phyloP scores from a whole-genome alignment of 2,888 invertebrate species.

The Caenorhabditis macrosperma region DNA sequence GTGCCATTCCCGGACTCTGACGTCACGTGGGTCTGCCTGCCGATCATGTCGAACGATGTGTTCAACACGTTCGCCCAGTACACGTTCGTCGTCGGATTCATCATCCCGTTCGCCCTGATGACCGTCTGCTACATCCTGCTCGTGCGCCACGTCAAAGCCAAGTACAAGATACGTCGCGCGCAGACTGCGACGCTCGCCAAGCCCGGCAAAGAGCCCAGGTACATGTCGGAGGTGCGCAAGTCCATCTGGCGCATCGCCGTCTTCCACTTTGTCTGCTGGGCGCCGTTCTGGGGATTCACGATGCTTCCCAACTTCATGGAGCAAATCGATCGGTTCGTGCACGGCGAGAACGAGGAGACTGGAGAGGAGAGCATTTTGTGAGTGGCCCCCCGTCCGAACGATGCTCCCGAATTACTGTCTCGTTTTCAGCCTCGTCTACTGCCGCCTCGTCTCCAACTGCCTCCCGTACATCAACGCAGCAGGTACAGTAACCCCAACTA shows the following conservation, averaged over 20 bases:
- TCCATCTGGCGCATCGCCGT: constrained; percentile 75
- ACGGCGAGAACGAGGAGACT: constrained; percentile 29
- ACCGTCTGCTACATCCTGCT: constrained; percentile 73
- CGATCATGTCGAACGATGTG: constrained; percentile 58
- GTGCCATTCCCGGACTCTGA: constrained; percentile 23
- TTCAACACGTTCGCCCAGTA: constrained; percentile 70
- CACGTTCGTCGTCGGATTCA: constrained; percentile 71
- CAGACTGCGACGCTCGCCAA: constrained; percentile 35
- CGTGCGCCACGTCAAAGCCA: constrained; percentile 73
- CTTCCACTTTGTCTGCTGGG: constrained; percentile 77
- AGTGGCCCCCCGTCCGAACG: neutral
- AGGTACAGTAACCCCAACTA: constrained; percentile 51
- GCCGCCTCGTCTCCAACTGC: constrained; percentile 71
- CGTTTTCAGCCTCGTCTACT: constrained; percentile 59
- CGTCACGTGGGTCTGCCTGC: constrained; percentile 59
- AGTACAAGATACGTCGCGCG: constrained; percentile 67
- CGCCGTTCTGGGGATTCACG: constrained; percentile 73
- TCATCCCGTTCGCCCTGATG: constrained; percentile 74
- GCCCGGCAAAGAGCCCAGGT: constrained; percentile 67
- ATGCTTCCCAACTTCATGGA: constrained; percentile 61
- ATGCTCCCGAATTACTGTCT: too few relatives aligned
- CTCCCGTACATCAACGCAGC: constrained; percentile 77
- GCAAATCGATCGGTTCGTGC: constrained; percentile 36
- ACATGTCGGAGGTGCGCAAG: constrained; percentile 74
- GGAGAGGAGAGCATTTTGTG: constrained; percentile 29